Conservation (phyloP, 2,888 invertebrate species). For the Eupithecia insigniata region DNA sequence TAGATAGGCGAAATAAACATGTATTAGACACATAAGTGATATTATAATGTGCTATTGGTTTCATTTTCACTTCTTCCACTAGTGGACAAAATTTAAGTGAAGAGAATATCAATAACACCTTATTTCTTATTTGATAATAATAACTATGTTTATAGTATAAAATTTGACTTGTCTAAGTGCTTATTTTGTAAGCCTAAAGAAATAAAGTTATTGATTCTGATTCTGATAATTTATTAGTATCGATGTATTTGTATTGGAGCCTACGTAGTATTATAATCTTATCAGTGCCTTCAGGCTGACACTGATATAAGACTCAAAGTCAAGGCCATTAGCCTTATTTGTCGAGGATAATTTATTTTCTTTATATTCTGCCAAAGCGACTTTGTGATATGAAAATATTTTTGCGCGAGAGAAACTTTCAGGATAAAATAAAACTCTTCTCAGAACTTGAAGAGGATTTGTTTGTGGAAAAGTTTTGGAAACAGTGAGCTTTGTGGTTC, state of each 20-base stretch:
- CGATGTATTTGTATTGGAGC: background rate
- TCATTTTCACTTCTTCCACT: too few relatives aligned
- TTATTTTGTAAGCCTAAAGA: too few relatives aligned
- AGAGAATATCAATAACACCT: too few relatives aligned
- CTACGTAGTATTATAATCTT: background rate
- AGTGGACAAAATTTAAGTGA: too few relatives aligned
- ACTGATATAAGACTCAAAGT: background rate
- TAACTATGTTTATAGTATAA: too few relatives aligned
- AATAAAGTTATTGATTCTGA: too few relatives aligned
- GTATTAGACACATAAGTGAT: too few relatives aligned
- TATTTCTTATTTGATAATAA: too few relatives aligned
- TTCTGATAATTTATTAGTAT: background rate
- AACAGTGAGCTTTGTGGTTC: constrained; percentile 17
- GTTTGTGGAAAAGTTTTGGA: constrained; percentile 11
- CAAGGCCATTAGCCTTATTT: background rate
- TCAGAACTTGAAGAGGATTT: constrained; percentile 4
- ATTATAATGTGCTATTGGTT: too few relatives aligned
- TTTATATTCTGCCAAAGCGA: background rate
- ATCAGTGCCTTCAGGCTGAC: background rate
- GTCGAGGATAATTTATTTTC: background rate
- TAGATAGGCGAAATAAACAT: too few relatives aligned
- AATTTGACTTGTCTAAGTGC: too few relatives aligned
- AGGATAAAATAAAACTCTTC: constrained; percentile 22
- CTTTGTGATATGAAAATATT: constrained; percentile 21
- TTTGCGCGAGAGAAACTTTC: constrained; percentile 19